phyloP scores from a whole-genome alignment of 2,797 vertebrate species.

The Macropodus opercularis region DNA sequence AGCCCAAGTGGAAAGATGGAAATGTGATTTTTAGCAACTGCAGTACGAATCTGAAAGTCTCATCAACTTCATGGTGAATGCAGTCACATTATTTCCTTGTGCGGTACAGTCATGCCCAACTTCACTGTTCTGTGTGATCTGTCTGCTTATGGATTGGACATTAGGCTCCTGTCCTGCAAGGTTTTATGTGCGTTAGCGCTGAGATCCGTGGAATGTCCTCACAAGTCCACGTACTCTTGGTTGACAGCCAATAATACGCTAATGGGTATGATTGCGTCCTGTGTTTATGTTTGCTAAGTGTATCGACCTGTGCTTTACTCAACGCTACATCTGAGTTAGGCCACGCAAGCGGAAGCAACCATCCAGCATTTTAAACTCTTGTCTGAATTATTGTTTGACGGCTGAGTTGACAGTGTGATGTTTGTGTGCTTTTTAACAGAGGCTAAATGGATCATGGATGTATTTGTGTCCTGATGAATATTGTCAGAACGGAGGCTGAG shows the following conservation, averaged over 20 bases:
- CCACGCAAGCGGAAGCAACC: background rate
- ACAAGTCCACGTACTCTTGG: constrained; percentile 32
- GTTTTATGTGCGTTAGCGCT: constrained; percentile 25
- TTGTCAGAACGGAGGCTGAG: too few species aligned
- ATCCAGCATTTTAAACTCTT: background rate
- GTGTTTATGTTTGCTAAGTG: too few species aligned
- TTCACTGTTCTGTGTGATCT: constrained; percentile 31
- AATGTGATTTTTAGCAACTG: constrained; percentile 25
- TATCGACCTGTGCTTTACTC: too few species aligned
- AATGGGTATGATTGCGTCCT: too few species aligned
- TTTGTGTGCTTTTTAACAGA: constrained; percentile 2
- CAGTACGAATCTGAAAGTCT: constrained; percentile 42
- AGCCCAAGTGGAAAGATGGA: constrained; percentile 30
- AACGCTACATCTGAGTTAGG: background rate
- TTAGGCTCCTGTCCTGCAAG: constrained; percentile 20
- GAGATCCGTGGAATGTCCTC: constrained; percentile 39
- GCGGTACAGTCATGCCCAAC: constrained; percentile 19
- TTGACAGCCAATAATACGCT: constrained; percentile 24
- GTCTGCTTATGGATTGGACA: constrained; percentile 28
- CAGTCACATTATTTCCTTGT: background rate
- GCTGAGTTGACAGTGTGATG: constrained; percentile 5
- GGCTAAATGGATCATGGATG: background rate
- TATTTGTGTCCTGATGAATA: background rate
- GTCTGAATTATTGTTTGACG: constrained; percentile 12
- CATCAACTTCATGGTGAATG: constrained; percentile 18